Conservation (phyloP, 1,140 invertebrate species). For the Scylla paramamosain region DNA sequence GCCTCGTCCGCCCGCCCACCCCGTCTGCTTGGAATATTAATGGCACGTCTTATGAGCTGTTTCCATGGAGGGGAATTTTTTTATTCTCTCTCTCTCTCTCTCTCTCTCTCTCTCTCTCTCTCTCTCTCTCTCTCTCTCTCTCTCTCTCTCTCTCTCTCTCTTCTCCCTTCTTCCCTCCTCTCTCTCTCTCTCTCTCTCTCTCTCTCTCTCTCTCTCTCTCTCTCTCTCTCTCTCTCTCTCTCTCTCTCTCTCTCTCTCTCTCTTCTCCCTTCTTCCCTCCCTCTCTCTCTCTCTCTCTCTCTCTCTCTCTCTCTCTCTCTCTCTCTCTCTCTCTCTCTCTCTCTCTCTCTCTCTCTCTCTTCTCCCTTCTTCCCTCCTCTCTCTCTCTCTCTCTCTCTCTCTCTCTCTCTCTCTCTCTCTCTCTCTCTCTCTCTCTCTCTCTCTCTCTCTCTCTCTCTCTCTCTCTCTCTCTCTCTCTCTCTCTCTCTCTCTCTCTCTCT, state of each 20-base stretch:
- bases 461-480: conserved; percentile 1
- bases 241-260: conserved; percentile 5
- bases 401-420: background rate
- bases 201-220: conserved; percentile 13
- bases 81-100: conserved; percentile 10
- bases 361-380: background rate
- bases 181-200: background rate
- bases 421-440: conserved; percentile 10
- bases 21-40: conserved; percentile 40
- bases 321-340: conserved; percentile 5
- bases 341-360: background rate
- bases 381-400: background rate
- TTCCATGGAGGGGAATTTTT: background rate
- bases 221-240: conserved; percentile 4
- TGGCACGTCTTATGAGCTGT: conserved; percentile 33
- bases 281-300: background rate
- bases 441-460: conserved; percentile 1
- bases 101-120: background rate
- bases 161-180: conserved; percentile 15
- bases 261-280: background rate
- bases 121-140: conserved; percentile 8
- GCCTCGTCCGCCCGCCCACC: background rate
- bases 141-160: background rate
- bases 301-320: conserved; percentile 3
- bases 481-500: conserved; percentile 3